A percentile compares a stretch with the other conserved stretches of the same genome.
phyloP scores from a whole-genome alignment of 2,888 invertebrate genomes.

The Limnephilus lunatus region DNA sequence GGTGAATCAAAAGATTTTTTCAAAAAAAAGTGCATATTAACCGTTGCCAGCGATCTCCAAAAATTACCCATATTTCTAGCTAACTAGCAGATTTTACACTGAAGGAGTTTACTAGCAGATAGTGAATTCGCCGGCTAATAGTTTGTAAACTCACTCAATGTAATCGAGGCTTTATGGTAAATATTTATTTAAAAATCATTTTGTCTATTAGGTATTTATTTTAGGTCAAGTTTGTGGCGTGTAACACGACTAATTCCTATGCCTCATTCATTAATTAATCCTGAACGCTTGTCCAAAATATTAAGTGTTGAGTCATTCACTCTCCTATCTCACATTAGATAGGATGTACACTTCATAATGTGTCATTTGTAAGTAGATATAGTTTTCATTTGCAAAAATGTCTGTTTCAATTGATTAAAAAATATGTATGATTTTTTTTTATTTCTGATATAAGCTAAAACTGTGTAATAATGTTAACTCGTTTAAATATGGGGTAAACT shows the following conservation, averaged over 20 bases:
- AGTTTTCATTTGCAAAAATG: neutral
- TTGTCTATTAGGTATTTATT: neutral
- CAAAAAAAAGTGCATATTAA: too few species aligned
- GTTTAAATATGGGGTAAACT: neutral
- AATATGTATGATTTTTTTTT: neutral
- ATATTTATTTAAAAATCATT: neutral
- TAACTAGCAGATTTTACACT: too few species aligned
- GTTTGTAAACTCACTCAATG: too few species aligned
- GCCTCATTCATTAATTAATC: conserved; percentile 27
- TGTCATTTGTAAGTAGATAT: neutral
- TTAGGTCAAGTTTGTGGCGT: neutral
- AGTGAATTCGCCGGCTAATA: too few species aligned
- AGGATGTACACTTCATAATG: neutral
- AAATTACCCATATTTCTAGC: too few species aligned
- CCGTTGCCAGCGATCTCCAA: too few species aligned
- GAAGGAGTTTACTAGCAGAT: too few species aligned
- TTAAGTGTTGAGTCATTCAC: conserved; percentile 14
- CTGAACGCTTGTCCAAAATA: conserved; percentile 17
- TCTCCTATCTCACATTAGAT: neutral
- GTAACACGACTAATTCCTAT: neutral
- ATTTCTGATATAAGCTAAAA: neutral
- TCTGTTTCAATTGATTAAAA: neutral
- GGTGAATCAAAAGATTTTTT: too few species aligned
- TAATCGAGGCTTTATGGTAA: too few species aligned
- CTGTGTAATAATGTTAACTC: neutral